These are phyloP conservation scores for Diglossa cyanea DNA, from an alignment of 2,797 vertebrate species.

Conservation along the genomic window DNA sequence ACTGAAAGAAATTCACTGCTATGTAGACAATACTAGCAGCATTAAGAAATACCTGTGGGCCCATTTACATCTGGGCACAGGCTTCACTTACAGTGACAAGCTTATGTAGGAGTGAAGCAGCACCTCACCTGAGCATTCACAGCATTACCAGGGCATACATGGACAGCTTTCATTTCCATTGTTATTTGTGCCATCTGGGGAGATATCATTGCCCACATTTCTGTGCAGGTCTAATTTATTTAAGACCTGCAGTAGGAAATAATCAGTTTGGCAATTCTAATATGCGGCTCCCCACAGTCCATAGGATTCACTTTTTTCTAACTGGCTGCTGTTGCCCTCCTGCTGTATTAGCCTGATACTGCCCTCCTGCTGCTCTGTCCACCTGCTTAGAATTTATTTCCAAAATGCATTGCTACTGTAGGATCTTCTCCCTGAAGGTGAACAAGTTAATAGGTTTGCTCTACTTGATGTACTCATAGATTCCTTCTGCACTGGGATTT, in stretches of 20 bases:
- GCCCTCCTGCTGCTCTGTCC: conserved; percentile 70
- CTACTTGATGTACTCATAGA: conserved; percentile 55
- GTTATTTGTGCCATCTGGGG: neutral
- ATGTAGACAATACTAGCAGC: neutral
- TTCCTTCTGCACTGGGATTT: conserved; percentile 23
- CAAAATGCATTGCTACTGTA: conserved; percentile 57
- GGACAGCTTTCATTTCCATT: neutral
- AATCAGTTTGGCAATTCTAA: conserved; percentile 63
- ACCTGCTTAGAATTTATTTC: conserved; percentile 75
- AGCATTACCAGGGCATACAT: neutral
- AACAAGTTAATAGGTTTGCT: conserved; percentile 64
- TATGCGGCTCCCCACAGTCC: conserved; percentile 47
- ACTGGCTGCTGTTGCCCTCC: conserved; percentile 51
- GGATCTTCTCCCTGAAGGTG: conserved; percentile 53
- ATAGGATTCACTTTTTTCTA: conserved; percentile 36
- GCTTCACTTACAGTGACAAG: neutral
- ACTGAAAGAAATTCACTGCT: neutral
- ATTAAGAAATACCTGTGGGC: neutral
- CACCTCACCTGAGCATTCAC: neutral
- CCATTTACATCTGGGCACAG: neutral
- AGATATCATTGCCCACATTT: neutral
- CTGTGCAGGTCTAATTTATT: conserved; percentile 61
- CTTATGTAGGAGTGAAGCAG: neutral
- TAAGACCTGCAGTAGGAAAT: conserved; percentile 46
- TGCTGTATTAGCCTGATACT: conserved; percentile 43